Percentiles rank a stretch among this genome's conserved stretches.
phyloP scores from a whole-genome alignment of 2,888 invertebrate species.

The Pogonocherus hispidulus region DNA sequence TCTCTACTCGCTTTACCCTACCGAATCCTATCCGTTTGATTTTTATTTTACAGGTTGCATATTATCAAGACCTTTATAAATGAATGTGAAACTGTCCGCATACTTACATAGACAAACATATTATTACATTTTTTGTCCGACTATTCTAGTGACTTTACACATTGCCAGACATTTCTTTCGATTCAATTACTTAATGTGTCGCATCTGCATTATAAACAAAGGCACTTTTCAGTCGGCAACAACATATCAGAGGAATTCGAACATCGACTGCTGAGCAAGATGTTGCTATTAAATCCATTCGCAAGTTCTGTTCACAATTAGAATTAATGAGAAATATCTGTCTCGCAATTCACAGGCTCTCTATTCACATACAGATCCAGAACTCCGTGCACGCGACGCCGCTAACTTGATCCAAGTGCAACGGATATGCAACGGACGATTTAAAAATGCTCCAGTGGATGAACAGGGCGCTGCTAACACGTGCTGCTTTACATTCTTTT shows the following conservation, averaged over 20 bases:
- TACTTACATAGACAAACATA: no score
- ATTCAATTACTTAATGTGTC: background rate
- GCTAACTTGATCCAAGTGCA: conserved; percentile 36
- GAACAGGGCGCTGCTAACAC: conserved; percentile 1
- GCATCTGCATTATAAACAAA: no score
- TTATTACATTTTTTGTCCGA: no score
- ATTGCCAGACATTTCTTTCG: background rate
- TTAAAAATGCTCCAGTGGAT: conserved; percentile 17
- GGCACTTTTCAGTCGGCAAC: no score
- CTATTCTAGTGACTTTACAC: no score
- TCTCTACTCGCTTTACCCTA: no score
- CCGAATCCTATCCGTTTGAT: no score
- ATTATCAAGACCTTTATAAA: no score
- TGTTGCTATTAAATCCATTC: background rate
- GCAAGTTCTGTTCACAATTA: conserved; percentile 39
- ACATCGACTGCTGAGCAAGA: background rate
- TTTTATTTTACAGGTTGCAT: no score
- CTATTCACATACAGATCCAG: conserved; percentile 12
- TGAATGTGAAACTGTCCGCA: no score
- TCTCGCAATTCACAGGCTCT: conserved; percentile 9
- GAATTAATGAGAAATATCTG: conserved; percentile 34
- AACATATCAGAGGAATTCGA: no score
- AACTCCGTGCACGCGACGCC: conserved; percentile 31
- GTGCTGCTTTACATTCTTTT: background rate
- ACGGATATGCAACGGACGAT: conserved; percentile 36